Evolutionary conservation across 2,113 vertebrate species (phyloP).

Genomic region (Phoenicopterus ruber): DNA sequence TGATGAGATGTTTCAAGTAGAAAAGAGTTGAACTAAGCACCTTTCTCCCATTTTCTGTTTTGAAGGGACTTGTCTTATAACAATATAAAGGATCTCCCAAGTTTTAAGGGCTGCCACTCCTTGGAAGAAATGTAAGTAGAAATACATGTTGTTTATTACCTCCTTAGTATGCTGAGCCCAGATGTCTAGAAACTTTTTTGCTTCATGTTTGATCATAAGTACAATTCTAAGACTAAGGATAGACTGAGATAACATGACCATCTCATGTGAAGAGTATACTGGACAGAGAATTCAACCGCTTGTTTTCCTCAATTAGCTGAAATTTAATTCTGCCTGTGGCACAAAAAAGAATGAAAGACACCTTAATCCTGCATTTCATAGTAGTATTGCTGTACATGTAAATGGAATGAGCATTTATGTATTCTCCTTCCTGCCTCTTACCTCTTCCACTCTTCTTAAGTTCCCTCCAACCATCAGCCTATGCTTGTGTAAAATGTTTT

Average conservation of each 20-base stretch:
- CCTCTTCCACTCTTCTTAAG: not conserved
- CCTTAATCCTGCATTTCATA: not conserved
- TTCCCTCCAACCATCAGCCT: not conserved
- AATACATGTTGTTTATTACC: not conserved
- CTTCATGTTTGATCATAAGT: not conserved
- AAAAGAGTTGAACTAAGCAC: not conserved
- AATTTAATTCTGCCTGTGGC: not conserved
- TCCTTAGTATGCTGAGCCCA: not conserved
- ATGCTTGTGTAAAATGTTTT: not conserved
- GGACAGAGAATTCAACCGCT: not conserved
- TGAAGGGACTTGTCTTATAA: constrained; percentile 94
- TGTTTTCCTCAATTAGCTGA: not conserved
- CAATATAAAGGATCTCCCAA: constrained; percentile 84
- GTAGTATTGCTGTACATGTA: not conserved
- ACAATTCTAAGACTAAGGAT: not conserved
- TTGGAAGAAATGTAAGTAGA: constrained; percentile 94
- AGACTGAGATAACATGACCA: not conserved
- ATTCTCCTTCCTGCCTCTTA: not conserved
- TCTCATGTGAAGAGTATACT: not conserved
- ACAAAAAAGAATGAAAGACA: not conserved
- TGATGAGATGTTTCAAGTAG: not conserved
- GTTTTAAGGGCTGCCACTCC: constrained; percentile 84
- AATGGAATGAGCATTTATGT: not conserved
- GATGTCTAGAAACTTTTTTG: not conserved
- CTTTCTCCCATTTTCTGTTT: not conserved